Conservation (phyloP, 2,797 vertebrate genomes). For the Characodon lateralis region DNA sequence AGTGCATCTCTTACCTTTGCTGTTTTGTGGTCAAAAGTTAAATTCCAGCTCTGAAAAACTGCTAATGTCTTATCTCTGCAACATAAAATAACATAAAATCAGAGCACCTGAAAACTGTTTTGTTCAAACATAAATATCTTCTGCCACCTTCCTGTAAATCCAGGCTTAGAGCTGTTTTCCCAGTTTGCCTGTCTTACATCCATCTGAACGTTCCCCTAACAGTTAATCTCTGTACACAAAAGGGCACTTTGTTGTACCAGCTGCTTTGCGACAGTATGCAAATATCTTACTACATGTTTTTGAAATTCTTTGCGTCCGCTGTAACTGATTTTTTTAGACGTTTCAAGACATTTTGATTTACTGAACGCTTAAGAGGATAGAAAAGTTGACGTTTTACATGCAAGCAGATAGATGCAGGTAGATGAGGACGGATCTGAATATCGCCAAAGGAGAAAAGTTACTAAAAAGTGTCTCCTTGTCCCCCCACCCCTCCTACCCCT, state of each 20-base stretch:
- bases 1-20: neutral
- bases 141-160: constrained; percentile 19
- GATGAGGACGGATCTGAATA: constrained; percentile 45
- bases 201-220: constrained; percentile 69
- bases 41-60: neutral
- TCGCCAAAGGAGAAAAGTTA: constrained; percentile 51
- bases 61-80: neutral
- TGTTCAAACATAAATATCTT: constrained; percentile 17
- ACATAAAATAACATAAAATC: too few species aligned
- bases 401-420: constrained; percentile 7
- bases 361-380: neutral
- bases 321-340: neutral
- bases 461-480: constrained; percentile 65
- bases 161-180: constrained; percentile 31
- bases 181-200: constrained; percentile 56
- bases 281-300: constrained; percentile 66
- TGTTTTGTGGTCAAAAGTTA: neutral
- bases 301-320: constrained; percentile 28
- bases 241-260: constrained; percentile 75
- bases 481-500: neutral
- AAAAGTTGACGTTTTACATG: neutral
- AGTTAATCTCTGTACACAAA: constrained; percentile 79
- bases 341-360: constrained; percentile 5
- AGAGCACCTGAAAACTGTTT: neutral
- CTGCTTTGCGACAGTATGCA: constrained; percentile 74